Conservation (phyloP, 2,888 invertebrate species). For the Drosophila trichaetosa region DNA sequence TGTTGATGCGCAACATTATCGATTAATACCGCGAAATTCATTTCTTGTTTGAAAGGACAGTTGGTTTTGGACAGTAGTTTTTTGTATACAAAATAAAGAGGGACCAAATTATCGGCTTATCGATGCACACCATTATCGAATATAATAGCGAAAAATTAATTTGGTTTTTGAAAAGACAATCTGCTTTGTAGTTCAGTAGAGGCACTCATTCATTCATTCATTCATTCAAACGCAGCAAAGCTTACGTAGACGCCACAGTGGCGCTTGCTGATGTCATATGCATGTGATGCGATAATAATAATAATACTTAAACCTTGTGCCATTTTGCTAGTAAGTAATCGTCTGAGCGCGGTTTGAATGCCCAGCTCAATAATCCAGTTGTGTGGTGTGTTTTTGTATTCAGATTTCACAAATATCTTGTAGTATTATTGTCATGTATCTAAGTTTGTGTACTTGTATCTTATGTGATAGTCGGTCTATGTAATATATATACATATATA, state of each 20-base stretch:
- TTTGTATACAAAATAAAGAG: slow-evolving; percentile 85
- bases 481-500: neutral
- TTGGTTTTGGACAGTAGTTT: slow-evolving; percentile 91
- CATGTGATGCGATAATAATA: slow-evolving; percentile 77
- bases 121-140: neutral
- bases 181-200: neutral
- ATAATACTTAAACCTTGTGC: slow-evolving; percentile 70
- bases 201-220: slow-evolving; percentile 13
- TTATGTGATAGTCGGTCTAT: slow-evolving; percentile 19
- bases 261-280: slow-evolving; percentile 71
- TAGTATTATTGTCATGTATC: slow-evolving; percentile 6
- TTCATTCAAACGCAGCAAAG: slow-evolving; percentile 17
- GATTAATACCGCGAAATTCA: neutral
- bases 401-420: slow-evolving; percentile 16
- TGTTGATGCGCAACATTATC: neutral
- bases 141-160: neutral
- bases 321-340: slow-evolving; percentile 48
- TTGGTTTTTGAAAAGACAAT: neutral
- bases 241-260: slow-evolving; percentile 58
- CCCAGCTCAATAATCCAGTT: slow-evolving; percentile 33
- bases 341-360: slow-evolving; percentile 46
- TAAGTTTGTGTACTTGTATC: slow-evolving; percentile 19
- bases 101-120: slow-evolving; percentile 6
- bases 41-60: neutral
- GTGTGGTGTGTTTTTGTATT: slow-evolving; percentile 14